Conservation (phyloP, 2,888 invertebrate genomes). For the Diabrotica balteata region DNA sequence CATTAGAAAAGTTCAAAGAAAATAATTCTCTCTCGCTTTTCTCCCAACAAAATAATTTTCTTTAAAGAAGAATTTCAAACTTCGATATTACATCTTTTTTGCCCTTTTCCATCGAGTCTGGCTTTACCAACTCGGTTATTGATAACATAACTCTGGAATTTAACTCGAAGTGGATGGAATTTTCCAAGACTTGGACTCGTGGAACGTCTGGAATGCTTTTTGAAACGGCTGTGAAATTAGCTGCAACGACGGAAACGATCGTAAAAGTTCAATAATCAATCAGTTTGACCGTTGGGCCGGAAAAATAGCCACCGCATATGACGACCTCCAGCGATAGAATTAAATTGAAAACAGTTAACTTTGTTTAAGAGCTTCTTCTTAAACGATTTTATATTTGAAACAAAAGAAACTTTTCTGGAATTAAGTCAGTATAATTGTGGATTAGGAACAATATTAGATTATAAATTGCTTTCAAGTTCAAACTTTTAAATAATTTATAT, state of each 20-base stretch:
- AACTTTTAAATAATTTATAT: too few species aligned
- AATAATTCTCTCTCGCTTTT: constrained; percentile 18
- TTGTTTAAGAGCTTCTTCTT: background rate
- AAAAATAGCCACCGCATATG: constrained; percentile 14
- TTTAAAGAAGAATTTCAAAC: constrained; percentile 18
- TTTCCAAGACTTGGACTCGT: constrained; percentile 18
- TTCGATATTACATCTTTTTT: constrained; percentile 23
- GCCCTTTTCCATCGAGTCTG: constrained; percentile 4
- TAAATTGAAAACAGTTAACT: background rate
- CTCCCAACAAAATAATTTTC: constrained; percentile 1
- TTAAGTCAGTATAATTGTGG: too few species aligned
- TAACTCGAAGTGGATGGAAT: constrained; percentile 24
- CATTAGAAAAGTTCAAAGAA: constrained; percentile 17
- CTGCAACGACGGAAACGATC: constrained; percentile 14
- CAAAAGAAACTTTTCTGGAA: too few species aligned
- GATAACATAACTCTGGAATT: constrained; percentile 25
- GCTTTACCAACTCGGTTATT: constrained; percentile 21
- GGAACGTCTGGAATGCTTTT: constrained; percentile 22
- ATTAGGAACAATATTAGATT: too few species aligned
- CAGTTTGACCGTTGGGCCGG: constrained; percentile 13
- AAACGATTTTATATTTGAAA: too few species aligned
- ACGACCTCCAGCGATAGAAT: constrained; percentile 5
- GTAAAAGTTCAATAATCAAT: constrained; percentile 21
- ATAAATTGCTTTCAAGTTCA: too few species aligned
- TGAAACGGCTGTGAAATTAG: constrained; percentile 20